phyloP scores from a whole-genome alignment of 1,140 invertebrate species.

The Linepithema humile region DNA sequence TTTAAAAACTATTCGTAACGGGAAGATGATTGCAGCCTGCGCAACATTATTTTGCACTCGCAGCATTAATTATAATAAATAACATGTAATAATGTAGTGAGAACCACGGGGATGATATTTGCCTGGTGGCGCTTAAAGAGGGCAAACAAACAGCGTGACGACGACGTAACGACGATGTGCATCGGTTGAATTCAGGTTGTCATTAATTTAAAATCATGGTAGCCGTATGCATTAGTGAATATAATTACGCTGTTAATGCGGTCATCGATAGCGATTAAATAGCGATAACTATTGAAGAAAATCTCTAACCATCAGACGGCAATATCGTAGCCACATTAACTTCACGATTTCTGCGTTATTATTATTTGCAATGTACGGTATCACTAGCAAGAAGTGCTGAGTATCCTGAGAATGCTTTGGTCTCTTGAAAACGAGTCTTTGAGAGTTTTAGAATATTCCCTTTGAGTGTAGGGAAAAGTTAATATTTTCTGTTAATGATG shows the following conservation, averaged over 20 bases:
- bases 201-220: slow-evolving; percentile 39
- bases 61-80: neutral
- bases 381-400: neutral
- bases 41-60: neutral
- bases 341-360: neutral
- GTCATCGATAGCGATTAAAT: slow-evolving; percentile 53
- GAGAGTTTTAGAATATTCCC: too few species aligned
- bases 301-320: neutral
- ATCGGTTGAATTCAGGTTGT: slow-evolving; percentile 20
- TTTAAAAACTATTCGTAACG: neutral
- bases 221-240: neutral
- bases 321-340: neutral
- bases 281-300: neutral
- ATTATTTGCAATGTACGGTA: neutral
- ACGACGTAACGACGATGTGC: slow-evolving; percentile 11
- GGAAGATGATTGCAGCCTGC: too few species aligned
- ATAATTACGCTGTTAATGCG: slow-evolving; percentile 62
- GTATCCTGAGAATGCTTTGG: neutral
- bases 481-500: too few species aligned
- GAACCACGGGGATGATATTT: slow-evolving; percentile 25
- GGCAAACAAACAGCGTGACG: neutral
- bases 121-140: slow-evolving; percentile 25
- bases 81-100: neutral
- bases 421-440: too few species aligned
- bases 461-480: too few species aligned